Conservation (phyloP, 2,797 vertebrate species). For the Poeciliopsis turneri region DNA sequence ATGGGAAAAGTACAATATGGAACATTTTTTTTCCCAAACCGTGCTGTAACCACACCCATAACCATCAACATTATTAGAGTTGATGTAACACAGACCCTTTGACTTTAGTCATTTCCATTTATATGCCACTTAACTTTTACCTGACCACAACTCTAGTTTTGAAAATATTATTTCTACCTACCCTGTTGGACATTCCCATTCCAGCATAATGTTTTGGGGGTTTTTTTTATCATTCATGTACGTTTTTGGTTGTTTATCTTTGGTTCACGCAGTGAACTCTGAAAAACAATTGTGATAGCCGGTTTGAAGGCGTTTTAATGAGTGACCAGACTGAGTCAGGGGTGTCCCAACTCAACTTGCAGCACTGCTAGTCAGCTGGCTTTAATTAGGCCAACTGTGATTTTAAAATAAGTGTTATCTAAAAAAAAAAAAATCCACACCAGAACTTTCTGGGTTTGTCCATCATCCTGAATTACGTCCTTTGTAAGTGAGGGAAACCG, state of each 20-base stretch:
- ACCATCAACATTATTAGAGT: not conserved
- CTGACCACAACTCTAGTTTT: not conserved
- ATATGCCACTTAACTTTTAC: not conserved
- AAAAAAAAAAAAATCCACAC: not conserved
- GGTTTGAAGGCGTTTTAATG: not conserved
- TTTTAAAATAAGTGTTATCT: not conserved
- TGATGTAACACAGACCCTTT: not conserved
- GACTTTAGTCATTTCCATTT: not conserved
- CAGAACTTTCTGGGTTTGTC: no score
- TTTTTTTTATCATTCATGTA: not conserved
- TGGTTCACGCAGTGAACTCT: not conserved
- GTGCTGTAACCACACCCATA: not conserved
- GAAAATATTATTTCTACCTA: not conserved
- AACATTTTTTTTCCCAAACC: not conserved
- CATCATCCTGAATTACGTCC: no score
- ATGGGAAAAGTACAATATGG: not conserved
- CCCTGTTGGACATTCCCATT: not conserved
- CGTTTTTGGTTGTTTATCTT: not conserved
- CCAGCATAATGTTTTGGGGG: no score
- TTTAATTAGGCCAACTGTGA: not conserved
- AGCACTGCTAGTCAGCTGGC: not conserved
- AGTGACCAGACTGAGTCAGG: not conserved
- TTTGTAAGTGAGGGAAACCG: not conserved
- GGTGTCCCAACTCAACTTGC: not conserved
- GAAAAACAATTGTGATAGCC: not conserved